Evolutionary conservation across 2,113 vertebrate species (phyloP).

Genomic region (Alligator sinensis): DNA sequence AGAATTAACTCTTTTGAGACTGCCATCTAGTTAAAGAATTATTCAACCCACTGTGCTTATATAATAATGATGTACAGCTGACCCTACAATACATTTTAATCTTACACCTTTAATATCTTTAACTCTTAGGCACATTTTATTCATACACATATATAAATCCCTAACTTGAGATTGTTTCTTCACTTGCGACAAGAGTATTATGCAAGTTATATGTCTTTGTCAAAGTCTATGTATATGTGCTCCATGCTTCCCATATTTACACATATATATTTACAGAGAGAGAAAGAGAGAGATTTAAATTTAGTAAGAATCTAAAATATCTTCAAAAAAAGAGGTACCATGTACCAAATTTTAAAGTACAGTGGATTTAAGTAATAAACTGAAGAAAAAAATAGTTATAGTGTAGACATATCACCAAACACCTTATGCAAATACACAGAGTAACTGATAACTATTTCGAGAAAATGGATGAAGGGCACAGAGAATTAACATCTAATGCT

Average conservation of each 20-base stretch:
- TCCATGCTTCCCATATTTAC: too few relatives aligned
- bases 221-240: too few relatives aligned
- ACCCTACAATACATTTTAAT: background rate
- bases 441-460: background rate
- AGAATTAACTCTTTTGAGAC: too few relatives aligned
- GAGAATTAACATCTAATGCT: background rate
- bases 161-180: background rate
- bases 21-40: too few relatives aligned
- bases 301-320: background rate
- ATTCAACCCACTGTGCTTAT: too few relatives aligned
- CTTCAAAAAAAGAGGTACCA: background rate
- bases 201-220: too few relatives aligned
- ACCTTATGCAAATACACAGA: background rate
- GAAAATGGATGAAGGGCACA: background rate
- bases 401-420: background rate
- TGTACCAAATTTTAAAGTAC: background rate
- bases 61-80: background rate
- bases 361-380: background rate
- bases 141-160: background rate
- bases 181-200: background rate
- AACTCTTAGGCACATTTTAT: background rate
- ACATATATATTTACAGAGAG: too few relatives aligned
- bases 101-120: background rate
- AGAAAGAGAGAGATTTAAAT: background rate
- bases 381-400: background rate